Conservation (phyloP, 1,140 invertebrate species). For the Chionoecetes opilio region DNA sequence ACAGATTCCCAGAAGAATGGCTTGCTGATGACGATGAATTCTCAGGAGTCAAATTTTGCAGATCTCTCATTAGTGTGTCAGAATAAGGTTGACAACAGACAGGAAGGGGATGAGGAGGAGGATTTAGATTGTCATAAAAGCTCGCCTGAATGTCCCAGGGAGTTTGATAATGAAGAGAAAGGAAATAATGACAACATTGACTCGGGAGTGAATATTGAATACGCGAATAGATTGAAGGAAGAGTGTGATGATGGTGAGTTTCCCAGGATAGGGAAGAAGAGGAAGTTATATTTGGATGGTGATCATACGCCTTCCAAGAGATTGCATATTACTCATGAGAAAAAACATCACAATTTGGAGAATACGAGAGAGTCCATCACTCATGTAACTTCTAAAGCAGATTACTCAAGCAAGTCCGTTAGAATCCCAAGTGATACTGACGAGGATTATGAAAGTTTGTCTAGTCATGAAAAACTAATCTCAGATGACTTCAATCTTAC, state of each 20-base stretch:
- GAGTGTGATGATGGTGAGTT: neutral
- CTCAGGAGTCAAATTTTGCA: neutral
- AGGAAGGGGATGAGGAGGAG: neutral
- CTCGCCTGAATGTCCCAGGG: neutral
- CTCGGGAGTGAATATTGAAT: too few relatives aligned
- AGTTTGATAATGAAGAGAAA: neutral
- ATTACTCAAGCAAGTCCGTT: neutral
- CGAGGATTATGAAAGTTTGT: neutral
- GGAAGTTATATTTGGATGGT: neutral
- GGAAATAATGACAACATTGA: neutral
- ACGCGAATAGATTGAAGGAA: neutral
- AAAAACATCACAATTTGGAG: neutral
- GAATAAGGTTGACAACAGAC: neutral
- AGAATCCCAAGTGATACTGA: neutral
- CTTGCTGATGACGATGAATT: conserved; percentile 63
- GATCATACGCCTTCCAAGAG: neutral
- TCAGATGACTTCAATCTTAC: neutral
- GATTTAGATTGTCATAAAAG: neutral
- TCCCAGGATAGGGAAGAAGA: neutral
- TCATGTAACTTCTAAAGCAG: neutral
- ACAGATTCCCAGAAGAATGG: conserved; percentile 59
- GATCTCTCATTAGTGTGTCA: neutral
- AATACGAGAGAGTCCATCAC: neutral
- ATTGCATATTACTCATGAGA: neutral
- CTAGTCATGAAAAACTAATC: neutral